These are phyloP conservation scores for Myotis daubentonii DNA, from an alignment of 2,797 vertebrate species.

Conservation along the genomic window DNA sequence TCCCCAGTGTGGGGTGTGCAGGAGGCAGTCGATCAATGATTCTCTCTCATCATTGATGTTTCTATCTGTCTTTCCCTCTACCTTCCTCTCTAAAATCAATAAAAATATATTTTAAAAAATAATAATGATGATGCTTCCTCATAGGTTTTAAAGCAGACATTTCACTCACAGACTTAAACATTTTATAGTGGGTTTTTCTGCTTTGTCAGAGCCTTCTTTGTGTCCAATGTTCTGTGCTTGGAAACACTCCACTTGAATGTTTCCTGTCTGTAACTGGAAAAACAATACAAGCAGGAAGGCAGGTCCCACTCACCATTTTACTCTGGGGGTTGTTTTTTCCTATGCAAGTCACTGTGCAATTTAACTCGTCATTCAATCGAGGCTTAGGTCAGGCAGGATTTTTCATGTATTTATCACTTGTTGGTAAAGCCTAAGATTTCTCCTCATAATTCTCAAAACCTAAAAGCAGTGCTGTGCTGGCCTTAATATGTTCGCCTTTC, in stretches of 20 bases:
- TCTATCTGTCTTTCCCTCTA: too few relatives aligned
- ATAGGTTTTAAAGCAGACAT: neutral
- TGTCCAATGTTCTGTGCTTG: slow-evolving; percentile 22
- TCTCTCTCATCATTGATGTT: too few relatives aligned
- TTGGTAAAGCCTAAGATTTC: neutral
- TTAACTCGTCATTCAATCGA: neutral
- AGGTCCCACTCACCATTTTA: slow-evolving; percentile 46
- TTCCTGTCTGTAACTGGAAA: slow-evolving; percentile 72
- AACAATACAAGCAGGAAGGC: slow-evolving; percentile 78
- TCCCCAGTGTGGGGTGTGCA: too few relatives aligned
- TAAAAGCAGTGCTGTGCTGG: neutral
- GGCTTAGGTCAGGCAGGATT: neutral
- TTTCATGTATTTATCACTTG: neutral
- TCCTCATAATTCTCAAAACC: neutral
- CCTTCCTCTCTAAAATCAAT: too few relatives aligned
- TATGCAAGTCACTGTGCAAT: neutral
- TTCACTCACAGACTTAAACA: neutral
- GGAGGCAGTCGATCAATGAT: too few relatives aligned
- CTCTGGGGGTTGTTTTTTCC: slow-evolving; percentile 72
- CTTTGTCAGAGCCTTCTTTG: slow-evolving; percentile 59
- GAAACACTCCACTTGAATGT: slow-evolving; percentile 54
- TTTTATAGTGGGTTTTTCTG: neutral
- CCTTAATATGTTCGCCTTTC: neutral
- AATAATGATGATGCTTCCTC: neutral
- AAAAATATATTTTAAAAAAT: neutral